Base-by-base conservation (phyloP, 2,113 vertebrate genomes). In the Mormyrus iriodes region DNA sequence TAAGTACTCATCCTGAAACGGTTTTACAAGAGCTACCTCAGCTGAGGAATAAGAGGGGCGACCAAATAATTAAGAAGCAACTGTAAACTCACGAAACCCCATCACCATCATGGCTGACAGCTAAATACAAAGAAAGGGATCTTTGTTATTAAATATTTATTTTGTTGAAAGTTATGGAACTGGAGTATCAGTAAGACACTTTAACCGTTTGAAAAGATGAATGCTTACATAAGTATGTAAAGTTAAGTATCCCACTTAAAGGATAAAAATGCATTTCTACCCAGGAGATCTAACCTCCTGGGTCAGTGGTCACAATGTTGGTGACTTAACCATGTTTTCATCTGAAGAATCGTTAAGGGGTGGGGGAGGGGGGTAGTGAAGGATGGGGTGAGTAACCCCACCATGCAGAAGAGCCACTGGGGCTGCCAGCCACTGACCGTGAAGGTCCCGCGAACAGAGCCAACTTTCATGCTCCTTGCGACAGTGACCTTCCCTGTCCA, bases 241-340 rank as follows among this genome's bases (percentile, higher is more conserved):
- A 35, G 73, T 42, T 79, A 79, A 42, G 73, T 42, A 79, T 19
- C 5, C 73, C 35, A 79, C 73, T 79, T 79, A 79, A 79, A 79
- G 73, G 15, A 79, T 79, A 79, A 79, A 39, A 79, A 79, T 8
- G 35, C 73, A 79, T 39, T 76, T 76, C 35, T n/a, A 42, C 17
- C 73, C 35, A 76, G 73, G 35, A 76, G 73, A 35, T 6, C 73
- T 3, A 42, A 3, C 73, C 73, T 76, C 35, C 27, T 6, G 1
- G 73, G 15, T 76, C 73, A 76, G 15, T 42, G 73, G 73, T 76
- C 73, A 76, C 35, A 76, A 42, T 76, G 15, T 19, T 76, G 73
- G 42, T 76, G 39, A 76, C 73, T 76, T 76, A 76, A 76, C 73
- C 73, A 42, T 76, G 73, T 76, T 76, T 76, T 76, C 73, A 76